Evolutionary conservation across 2,113 vertebrate species (phyloP).

Genomic region (Stictonetta naevosa): DNA sequence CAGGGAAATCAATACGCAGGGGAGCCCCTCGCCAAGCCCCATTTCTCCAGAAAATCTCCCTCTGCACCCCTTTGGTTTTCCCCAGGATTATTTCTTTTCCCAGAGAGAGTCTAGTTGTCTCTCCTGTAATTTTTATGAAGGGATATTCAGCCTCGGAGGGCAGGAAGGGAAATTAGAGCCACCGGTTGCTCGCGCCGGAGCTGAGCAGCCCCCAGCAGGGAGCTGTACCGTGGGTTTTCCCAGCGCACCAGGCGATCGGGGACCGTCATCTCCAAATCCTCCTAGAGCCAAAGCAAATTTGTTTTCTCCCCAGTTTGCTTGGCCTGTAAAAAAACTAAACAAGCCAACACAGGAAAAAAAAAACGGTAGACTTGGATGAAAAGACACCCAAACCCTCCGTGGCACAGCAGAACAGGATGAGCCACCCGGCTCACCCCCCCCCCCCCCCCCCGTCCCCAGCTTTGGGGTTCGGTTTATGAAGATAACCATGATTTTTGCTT

Average conservation of each 20-base stretch:
- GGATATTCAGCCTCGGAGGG: fast-evolving
- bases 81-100: neutral
- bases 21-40: neutral
- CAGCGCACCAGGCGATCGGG: fast-evolving
- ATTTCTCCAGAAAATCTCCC: neutral
- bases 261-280: neutral
- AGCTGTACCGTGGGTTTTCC: fast-evolving
- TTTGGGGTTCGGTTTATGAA: neutral
- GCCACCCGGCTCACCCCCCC: fast-evolving
- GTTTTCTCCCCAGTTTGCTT: neutral
- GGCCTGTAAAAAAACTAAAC: neutral
- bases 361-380: neutral
- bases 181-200: neutral
- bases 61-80: neutral
- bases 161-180: neutral
- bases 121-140: neutral
- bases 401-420: neutral
- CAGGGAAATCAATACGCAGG: neutral
- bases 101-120: neutral
- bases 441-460: fast-evolving
- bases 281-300: neutral
- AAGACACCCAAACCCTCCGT: fast-evolving
- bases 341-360: neutral
- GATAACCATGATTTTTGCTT: fast-evolving
- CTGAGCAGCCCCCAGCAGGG: neutral